A percentile compares a stretch with the other conserved stretches of the same genome.
These are phyloP conservation scores for Eubasilissa regina DNA, from an alignment of 1,140 invertebrate species.

Conservation along the genomic window DNA sequence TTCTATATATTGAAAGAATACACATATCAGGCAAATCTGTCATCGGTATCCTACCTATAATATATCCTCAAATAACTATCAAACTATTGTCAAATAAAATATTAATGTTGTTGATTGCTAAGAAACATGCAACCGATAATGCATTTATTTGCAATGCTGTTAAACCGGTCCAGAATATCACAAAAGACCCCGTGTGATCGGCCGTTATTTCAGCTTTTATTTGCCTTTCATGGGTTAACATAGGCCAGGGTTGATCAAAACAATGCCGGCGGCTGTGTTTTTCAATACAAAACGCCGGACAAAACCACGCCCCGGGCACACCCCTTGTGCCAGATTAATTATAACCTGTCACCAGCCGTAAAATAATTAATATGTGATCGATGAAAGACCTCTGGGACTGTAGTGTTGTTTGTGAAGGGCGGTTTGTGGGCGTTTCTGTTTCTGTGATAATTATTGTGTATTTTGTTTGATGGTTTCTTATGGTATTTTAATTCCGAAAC, in stretches of 20 bases:
- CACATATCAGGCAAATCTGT: no score
- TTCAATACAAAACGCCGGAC: constrained; percentile 2
- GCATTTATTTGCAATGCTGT: not conserved
- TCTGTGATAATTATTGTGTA: not conserved
- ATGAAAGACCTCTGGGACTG: constrained; percentile 34
- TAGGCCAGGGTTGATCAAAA: constrained; percentile 35
- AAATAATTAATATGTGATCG: constrained; percentile 49
- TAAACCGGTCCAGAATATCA: not conserved
- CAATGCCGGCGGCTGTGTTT: constrained; percentile 11
- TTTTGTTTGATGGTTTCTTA: no score
- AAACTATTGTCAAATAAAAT: no score
- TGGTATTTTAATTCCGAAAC: no score
- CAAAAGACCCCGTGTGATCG: not conserved
- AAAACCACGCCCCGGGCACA: constrained; percentile 33
- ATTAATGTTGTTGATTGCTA: no score
- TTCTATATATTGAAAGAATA: no score
- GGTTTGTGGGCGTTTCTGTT: constrained; percentile 24
- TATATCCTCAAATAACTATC: no score
- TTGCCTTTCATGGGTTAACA: constrained; percentile 24
- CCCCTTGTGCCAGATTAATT: constrained; percentile 35
- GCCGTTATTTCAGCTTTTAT: not conserved
- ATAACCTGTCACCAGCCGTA: constrained; percentile 42
- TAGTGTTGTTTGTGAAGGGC: constrained; percentile 35
- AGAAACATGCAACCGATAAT: no score
- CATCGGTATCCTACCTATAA: no score